phyloP scores from a whole-genome alignment of 2,888 invertebrate species.

The Pammene aurita region DNA sequence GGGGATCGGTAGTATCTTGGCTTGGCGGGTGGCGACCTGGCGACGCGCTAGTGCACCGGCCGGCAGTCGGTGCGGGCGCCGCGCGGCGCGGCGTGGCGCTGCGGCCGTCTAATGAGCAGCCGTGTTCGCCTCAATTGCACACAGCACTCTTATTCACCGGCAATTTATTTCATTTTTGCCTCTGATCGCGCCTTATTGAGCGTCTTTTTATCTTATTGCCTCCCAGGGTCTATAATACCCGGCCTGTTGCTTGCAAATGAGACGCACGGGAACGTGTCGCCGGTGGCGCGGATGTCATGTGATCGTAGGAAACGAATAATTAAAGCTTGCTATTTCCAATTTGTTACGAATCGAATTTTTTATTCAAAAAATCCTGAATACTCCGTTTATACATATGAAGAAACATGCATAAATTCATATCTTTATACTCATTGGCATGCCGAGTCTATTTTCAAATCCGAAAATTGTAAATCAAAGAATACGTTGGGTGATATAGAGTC shows the following conservation, averaged over 20 bases:
- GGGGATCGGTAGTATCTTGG: constrained; percentile 43
- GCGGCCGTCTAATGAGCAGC: constrained; percentile 76
- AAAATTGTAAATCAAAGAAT: constrained; percentile 57
- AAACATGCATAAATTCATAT: constrained; percentile 32
- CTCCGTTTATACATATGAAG: constrained; percentile 35
- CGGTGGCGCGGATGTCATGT: constrained; percentile 74
- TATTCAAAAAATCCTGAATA: background rate
- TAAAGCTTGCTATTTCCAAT: constrained; percentile 63
- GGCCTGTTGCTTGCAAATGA: constrained; percentile 83
- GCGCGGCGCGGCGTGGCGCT: constrained; percentile 40
- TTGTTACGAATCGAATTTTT: constrained; percentile 49
- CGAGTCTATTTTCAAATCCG: constrained; percentile 46
- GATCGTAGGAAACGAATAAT: constrained; percentile 74
- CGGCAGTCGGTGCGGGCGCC: constrained; percentile 45
- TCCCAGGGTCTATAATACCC: constrained; percentile 81
- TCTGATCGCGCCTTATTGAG: constrained; percentile 83
- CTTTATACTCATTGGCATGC: constrained; percentile 42
- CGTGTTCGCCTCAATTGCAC: constrained; percentile 83
- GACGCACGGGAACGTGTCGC: constrained; percentile 76
- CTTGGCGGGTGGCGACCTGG: constrained; percentile 44
- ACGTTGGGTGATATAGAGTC: constrained; percentile 56
- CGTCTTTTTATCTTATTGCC: constrained; percentile 81
- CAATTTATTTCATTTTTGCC: constrained; percentile 84
- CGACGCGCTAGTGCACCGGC: constrained; percentile 48
- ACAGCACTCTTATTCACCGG: constrained; percentile 80